Evolutionary conservation across 2,888 invertebrate genomes (phyloP), one percentile per base, ranked within the genome.

Genomic region (Brachyptera putata): DNA sequence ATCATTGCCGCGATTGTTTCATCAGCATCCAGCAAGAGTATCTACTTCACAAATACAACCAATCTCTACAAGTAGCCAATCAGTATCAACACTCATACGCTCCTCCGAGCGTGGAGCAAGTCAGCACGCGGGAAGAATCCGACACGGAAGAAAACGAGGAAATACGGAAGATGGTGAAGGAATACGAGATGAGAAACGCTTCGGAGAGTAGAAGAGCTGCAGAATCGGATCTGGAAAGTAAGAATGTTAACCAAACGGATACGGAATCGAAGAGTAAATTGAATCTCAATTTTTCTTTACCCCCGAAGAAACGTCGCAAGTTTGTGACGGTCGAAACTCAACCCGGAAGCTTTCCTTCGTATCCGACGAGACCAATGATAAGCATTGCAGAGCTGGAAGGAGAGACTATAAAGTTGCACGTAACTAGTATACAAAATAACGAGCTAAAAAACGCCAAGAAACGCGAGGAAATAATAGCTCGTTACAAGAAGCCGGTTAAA

Each of bases 311-410:
- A 22, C 53, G 53, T 18, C 53, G 36, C 36, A 53, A 53, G 30
- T 11, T 11, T 30, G 30, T 30, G 30, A 30, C 5, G 11, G 30
- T 30, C 5, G 7, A 30, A 30, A n/a, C n/a, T n/a, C 30, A 30
- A 5, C 22, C 46, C 11, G 60, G 60, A 22, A 48, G 60, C 36
- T 57, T 62, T 37, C 62, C 62, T n/a, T 73, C 73, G 60, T 75
- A 75, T 67, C 74, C 74, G 11, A 71, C 73, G 13, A 72, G 70
- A 9, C 73, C 72, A 3, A 74, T 74, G 71, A 71, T 74, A 18
- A 73, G 73, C 61, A 74, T 74, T 41, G 74, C 74, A 2, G 74
- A 75, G 65, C 65, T 74, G 7, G 71, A 73, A 65, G 70, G 24
- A 24, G 24, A 30, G 14, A 21, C 22, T 2, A 11, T 46, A 1